Percentiles rank a stretch among this genome's conserved stretches.
These are phyloP conservation scores for Leucophenga maculata DNA, from an alignment of 2,888 invertebrate genomes.

Conservation along the genomic window DNA sequence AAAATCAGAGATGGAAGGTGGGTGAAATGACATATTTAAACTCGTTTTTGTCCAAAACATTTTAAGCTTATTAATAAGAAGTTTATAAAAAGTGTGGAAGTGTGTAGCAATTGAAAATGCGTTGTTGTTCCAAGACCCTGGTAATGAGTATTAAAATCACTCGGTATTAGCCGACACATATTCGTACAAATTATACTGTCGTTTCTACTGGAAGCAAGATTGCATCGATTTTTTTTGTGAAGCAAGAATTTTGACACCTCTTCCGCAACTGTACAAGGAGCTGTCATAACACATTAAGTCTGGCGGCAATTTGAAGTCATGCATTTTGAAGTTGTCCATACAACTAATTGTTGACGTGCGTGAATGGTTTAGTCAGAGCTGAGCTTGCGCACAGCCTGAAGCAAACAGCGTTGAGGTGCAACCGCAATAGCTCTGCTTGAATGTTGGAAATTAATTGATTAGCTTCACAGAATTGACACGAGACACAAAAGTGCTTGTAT, in stretches of 20 bases:
- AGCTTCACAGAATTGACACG: conserved; percentile 21
- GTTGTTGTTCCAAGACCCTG: no score
- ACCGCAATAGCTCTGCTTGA: not conserved
- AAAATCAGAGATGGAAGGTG: no score
- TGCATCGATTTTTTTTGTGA: not conserved
- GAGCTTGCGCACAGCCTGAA: not conserved
- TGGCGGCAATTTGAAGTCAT: not conserved
- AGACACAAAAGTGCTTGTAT: conserved; percentile 30
- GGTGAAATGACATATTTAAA: no score
- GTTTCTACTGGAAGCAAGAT: no score
- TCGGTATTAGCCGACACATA: no score
- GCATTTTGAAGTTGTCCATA: not conserved
- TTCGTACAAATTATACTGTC: no score
- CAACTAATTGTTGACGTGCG: conserved; percentile 4
- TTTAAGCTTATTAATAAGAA: no score
- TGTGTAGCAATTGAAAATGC: no score
- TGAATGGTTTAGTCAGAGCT: not conserved
- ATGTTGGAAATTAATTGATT: conserved; percentile 24
- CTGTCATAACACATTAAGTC: not conserved
- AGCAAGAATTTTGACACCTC: not conserved
- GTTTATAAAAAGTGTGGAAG: no score
- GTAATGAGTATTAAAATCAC: no score
- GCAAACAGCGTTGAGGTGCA: not conserved
- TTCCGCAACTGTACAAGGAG: not conserved
- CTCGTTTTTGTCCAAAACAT: no score